Evolutionary conservation across 2,797 vertebrate species (phyloP), one percentile per base, ranked within the genome.

Genomic region (Bryconaethiops microstoma): DNA sequence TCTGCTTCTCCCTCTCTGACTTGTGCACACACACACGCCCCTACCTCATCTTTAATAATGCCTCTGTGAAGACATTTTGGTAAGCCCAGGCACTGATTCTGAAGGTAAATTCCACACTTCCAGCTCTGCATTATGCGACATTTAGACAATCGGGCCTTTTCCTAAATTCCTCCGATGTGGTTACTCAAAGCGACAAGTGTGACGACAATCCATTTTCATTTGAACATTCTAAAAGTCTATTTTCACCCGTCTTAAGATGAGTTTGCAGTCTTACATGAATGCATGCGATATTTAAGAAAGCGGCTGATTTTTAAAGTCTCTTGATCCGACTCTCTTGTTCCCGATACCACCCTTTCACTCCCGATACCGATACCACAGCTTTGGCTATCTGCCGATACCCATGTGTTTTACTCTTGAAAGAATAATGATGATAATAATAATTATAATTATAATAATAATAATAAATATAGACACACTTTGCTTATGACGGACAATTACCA

Each of bases 31-130:
- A 54, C 25, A 54, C 50, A 74, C 29, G 9, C 21, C 35, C 25
- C 25, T 59, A 57, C 29, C 19, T 52, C 25, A 62, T 64, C 23
- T 55, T 76, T 48, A 71, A 55, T 54, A 54, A 63, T 55, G 21
- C n/a, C 65, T 68, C 57, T 50, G 8, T 16, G 45, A 75, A 42
- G 48, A 71, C 35, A 70, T 25, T 52, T 52, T 62, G n/a, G 35
- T 52, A n/a, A 50, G 72, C 23, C 21, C 4, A 54, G 45, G n/a
- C 4, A 25, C 68, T 76, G 67, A 76, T 52, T 76, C 59, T 40
- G 29, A 81, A 40, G 16, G 55, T 67, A 80, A 70, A 69, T 72
- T 40, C 23, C 35, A 65, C 67, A 67, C 12, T 72, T 55, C 23
- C 42, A 19, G 29, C 12, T 81, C 52, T 67, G 52, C 19, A 52